Base-by-base conservation (phyloP, 2,888 invertebrate species). In the Cheilosia pagana region DNA sequence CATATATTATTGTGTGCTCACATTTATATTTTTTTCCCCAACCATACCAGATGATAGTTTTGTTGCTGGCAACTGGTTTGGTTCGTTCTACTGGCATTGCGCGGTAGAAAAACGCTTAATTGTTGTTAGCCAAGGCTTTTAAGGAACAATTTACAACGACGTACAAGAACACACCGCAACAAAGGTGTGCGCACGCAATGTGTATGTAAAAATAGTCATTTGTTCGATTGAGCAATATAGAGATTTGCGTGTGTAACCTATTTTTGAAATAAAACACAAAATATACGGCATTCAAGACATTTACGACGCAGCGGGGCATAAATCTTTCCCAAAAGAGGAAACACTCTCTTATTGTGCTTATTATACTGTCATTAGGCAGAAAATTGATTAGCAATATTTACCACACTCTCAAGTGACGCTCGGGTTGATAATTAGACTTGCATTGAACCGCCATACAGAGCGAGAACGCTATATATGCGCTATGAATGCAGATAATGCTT, bases 311-410 rank as follows among this genome's bases (percentile, higher is more conserved):
- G 25, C 10, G 43, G 25, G 16, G n/a, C 48, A 63, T 63, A 63
- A 63, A 63, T 63, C 65, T 65, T 52, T 16, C 16, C 6, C 53
- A 31, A 45, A 14, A n/a, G 50, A 53, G 25, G 41, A 35, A 59
- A 59, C 59, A 21, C 57, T 16, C 57, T 57, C 57, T 45, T 52
- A 52, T 53, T 35, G 8, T 35, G 2, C 12, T 35, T 12, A 35
- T 35, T 12, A 35, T 21, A 75, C 57, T 60, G 60, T 60, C 48
- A 71, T 71, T 55, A 63, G 60, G 23, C 65, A n/a, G 71, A 53
- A 71, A 81, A 67, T 71, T 60, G 65, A 81, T 81, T 71, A 65
- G 59, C 35, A 67, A 62, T 48, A 63, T 81, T 53, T 43, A 68
- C 76, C 76, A 68, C 60, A 43, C 52, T 62, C 67, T 63, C 31